Evolutionary conservation across 2,888 invertebrate genomes (phyloP).

Genomic region (Idaea biselata): DNA sequence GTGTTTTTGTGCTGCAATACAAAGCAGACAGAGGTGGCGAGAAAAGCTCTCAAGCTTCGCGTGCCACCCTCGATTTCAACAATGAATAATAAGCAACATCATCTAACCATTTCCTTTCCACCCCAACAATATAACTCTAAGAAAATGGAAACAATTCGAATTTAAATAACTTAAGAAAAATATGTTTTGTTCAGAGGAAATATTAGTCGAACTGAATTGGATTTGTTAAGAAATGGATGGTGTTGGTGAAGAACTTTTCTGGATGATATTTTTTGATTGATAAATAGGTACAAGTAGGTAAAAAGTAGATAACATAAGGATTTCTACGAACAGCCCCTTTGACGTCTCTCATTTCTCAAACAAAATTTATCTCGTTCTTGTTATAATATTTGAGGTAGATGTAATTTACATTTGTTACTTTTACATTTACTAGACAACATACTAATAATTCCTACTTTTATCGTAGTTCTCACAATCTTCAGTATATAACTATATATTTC

Average conservation of each 20-base stretch:
- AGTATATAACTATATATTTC: too few relatives aligned
- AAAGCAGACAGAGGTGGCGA: constrained; percentile 38
- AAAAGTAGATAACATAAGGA: too few relatives aligned
- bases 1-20: constrained; percentile 5
- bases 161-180: constrained; percentile 70
- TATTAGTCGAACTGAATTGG: constrained; percentile 45
- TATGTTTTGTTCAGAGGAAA: constrained; percentile 42
- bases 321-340: too few relatives aligned
- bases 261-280: constrained; percentile 14
- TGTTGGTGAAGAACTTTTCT: constrained; percentile 5
- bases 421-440: too few relatives aligned
- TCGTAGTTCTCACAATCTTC: too few relatives aligned
- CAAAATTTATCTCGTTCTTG: too few relatives aligned
- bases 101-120: constrained; percentile 72
- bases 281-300: background rate
- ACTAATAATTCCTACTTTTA: too few relatives aligned
- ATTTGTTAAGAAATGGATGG: constrained; percentile 20
- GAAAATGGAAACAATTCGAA: constrained; percentile 72
- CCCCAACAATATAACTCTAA: constrained; percentile 64
- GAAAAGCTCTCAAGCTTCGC: constrained; percentile 54
- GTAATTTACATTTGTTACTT: too few relatives aligned
- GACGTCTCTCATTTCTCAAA: too few relatives aligned
- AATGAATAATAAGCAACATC: constrained; percentile 77
- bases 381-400: too few relatives aligned
- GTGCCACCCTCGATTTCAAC: constrained; percentile 47